Evolutionary conservation across 2,797 vertebrate genomes (phyloP), one percentile per base, ranked within the genome.

Genomic region (Sardinella longiceps): DNA sequence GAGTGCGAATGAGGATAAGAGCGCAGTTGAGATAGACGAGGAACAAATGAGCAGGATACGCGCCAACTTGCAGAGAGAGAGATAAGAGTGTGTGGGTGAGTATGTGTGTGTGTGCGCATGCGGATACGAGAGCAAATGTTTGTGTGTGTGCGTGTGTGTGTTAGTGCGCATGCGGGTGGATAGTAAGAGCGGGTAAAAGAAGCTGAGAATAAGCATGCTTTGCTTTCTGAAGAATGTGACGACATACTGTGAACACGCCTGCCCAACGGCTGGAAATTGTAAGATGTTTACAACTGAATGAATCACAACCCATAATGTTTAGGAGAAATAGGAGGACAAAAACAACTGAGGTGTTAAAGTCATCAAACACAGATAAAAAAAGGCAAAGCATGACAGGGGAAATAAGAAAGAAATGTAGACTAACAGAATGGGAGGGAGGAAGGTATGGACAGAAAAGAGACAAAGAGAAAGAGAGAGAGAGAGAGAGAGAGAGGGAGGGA

Each of bases 1-100:
- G 53, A 53, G 74, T 25, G 58, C 33, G 85, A 63, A 46, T 43
- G 82, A 82, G 87, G 84, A 86, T 88, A 58, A 63, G 33, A 39
- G 43, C 50, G 20, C 51, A 87, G 37, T 39, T 84, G 66, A 91
- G 88, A 90, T 81, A 89, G 85, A 85, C 53, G 53, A 51, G 84
- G 85, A 88, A 86, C 87, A 87, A 85, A 90, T 83, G 80, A 91
- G 82, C 58, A 85, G 88, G 86, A 89, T 82, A 63, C 85, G 85
- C 80, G 87, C 60, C 81, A 81, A 83, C 81, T 51, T 86, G 87
- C 33, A 80, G 83, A n/a, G 46, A 66, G 48, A 77, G 63, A 89
- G 91, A 89, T 85, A 89, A 87, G 85, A 86, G 63, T 53, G 83
- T 58, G 58, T 53, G 58, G 30, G 91, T 87, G 23, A 85, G 60